Base-by-base conservation (phyloP, 2,888 invertebrate genomes). In the Coelinius sp. region DNA sequence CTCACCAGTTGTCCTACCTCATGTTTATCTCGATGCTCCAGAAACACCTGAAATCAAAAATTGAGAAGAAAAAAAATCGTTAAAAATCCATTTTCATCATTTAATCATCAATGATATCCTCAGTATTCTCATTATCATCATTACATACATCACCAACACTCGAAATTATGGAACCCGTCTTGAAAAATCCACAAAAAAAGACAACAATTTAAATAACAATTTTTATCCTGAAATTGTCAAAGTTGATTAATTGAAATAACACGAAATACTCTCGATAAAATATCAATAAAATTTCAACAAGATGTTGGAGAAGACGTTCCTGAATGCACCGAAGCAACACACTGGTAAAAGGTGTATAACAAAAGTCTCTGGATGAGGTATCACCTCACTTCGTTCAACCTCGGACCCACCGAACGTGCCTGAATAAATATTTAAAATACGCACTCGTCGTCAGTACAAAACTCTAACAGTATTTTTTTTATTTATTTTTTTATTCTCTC, bases 1-100 rank as follows among this genome's bases (percentile, higher is more conserved):
- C 94, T 94, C 82, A 97, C 94, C 83, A 97, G 90, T 91, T 93
- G 93, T 86, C 92, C 92, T 86, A 97, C 92, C 90, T 97, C 97
- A 88, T 94, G 94, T 84, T 92, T 92, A 81, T 93, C 92, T 88
- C 94, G 93, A 89, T 92, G 90, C 77, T 94, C 94, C 84, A 95
- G 90, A 89, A 93, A 94, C 85, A 93, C 91, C 93, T 95, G 91
- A 14, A 90, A 89, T 7, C 66, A 56, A 56, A 14, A 49, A 20
- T 10, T n/a, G n/a, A n/a, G n/a, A n/a, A n/a, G n/a, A n/a, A n/a
- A n/a, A n/a, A n/a, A n/a, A n/a, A n/a, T n/a, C n/a, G n/a, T n/a
- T n/a, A n/a, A n/a, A n/a, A n/a, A n/a, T n/a, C n/a, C n/a, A n/a
- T n/a, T n/a, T n/a, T n/a, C n/a, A n/a, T n/a, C n/a, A n/a, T n/a